Base-by-base conservation (phyloP, 2,113 vertebrate genomes). In the Trochalopteron elliotii region DNA sequence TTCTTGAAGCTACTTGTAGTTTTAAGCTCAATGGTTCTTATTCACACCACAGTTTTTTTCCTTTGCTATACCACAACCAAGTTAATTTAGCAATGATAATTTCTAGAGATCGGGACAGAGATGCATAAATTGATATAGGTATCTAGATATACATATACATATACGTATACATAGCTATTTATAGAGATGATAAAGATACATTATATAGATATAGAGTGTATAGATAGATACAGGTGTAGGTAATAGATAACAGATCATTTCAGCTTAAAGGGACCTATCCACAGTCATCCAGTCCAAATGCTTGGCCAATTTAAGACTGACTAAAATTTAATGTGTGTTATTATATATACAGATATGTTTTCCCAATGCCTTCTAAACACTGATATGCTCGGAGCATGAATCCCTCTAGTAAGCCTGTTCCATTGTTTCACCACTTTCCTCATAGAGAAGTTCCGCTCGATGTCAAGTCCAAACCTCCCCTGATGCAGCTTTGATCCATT, bases 341-440 rank as follows among this genome's bases (percentile, higher is more conserved):
- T 24, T 16, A 25, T 25, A 25, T 24, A 25, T 16, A 25, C 23
- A 59, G n/a, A 59, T 10, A 21, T 17, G 21, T 61, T 37, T 53
- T 47, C 15, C 1, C 2, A 72, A 44, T 8, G 5, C 44, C 12
- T 59, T 28, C 20, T 75, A 49, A 80, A 44, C 12, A 49, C 7
- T 60, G 13, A 27, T 15, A 37, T 12, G 7, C 8, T 3, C 10
- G 14, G 2, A 23, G 5, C 8, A 63, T 12, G 2, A 4, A 30
- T 19, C 19, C 45, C 7, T 50, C 30, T 13, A 20, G 19, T 27
- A 69, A 71, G 33, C 11, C 30, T 67, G 2, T 44, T 67, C 1
- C 21, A 56, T 15, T 39, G 18, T 33, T 81, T 71, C 57, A 35
- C 7, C 1, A 4, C 11, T 5, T 10, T 75, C 5, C 47, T 2